Evolutionary conservation across 2,113 vertebrate genomes (phyloP), one percentile per base, ranked within the genome.

Genomic region (Numida meleagris): DNA sequence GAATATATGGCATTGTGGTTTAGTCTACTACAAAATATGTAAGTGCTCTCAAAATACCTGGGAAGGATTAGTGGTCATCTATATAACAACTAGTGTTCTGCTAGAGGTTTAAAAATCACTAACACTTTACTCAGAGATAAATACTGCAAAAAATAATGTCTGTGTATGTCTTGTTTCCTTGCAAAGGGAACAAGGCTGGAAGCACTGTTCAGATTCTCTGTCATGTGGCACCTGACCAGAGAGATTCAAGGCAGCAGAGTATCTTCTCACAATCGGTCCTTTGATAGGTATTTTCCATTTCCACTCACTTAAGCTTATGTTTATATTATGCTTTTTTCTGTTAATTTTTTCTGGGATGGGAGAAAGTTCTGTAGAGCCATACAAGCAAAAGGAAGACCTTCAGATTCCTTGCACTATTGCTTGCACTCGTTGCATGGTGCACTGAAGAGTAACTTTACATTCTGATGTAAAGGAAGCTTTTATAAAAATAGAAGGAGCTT

Each of bases 181-280:
- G 31, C 68, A 57, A 55, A 99, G 99, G 98, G 98, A 34, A 98
- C 98, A 13, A 98, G 99, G 75, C 85, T 99, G 96, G 99, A 99
- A 95, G 99, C 99, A 2, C 97, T 99, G 31, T 99, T 99, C 86
- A 97, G 99, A 61, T 99, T 99, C 84, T 99, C 99, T 4, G 97
- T 99, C 73, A 98, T 99, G 91, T 99, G 99, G 99, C 99, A 99
- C 96, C 98, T 99, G 97, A 99, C 99, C 6, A 97, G 99, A 70
- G 99, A 99, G 95, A 98, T 99, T 92, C 99, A 99, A 73, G 98
- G 97, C 93, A 99, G 97, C 96, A 98, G 99, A 80, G 98, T 98
- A 83, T 97, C 98, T 8, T 99, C 99, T 43, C 98, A 98, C 89
- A 99, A 97, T 81, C 99, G 99, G 62, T 99, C 99, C 51, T 99